Conservation (phyloP, 2,113 vertebrate genomes). For the Larimichthys crocea region DNA sequence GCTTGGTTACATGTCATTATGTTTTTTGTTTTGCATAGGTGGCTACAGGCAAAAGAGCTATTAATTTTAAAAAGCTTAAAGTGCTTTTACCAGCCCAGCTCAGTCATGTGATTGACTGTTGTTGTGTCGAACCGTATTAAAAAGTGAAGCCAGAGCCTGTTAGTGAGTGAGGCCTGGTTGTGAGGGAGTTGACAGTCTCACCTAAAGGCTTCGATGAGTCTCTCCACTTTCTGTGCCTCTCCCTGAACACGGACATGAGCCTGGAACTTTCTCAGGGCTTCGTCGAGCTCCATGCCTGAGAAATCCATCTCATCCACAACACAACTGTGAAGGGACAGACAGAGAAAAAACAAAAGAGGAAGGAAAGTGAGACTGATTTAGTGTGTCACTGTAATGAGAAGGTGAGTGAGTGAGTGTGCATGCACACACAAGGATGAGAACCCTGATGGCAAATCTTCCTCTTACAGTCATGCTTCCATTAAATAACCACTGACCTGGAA, state of each 20-base stretch:
- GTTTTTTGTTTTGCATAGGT: constrained; percentile 51
- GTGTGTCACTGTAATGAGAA: constrained; percentile 36
- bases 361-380: constrained; percentile 5
- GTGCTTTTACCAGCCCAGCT: constrained; percentile 26
- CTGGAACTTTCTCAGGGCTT: constrained; percentile 97
- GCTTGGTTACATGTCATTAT: constrained; percentile 15
- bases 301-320: constrained; percentile 99
- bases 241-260: constrained; percentile 97
- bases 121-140: constrained; percentile 34
- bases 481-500: constrained; percentile 76
- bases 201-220: constrained; percentile 99
- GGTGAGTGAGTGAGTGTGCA: constrained; percentile 29
- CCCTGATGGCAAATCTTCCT: constrained; percentile 58
- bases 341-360: not conserved
- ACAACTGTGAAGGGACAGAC: constrained; percentile 83
- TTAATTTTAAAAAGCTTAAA: constrained; percentile 39
- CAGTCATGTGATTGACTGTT: constrained; percentile 41
- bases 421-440: constrained; percentile 32
- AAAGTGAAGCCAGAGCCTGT: constrained; percentile 42
- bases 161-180: constrained; percentile 27
- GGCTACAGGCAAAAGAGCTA: constrained; percentile 49
- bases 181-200: constrained; percentile 73
- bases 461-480: constrained; percentile 66
- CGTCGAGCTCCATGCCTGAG: constrained; percentile 97
- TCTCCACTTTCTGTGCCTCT: constrained; percentile 98